Percentiles rank a stretch among this genome's conserved stretches.
Conservation (phyloP, 1,140 invertebrate species). For the Listronotus bonariensis region DNA sequence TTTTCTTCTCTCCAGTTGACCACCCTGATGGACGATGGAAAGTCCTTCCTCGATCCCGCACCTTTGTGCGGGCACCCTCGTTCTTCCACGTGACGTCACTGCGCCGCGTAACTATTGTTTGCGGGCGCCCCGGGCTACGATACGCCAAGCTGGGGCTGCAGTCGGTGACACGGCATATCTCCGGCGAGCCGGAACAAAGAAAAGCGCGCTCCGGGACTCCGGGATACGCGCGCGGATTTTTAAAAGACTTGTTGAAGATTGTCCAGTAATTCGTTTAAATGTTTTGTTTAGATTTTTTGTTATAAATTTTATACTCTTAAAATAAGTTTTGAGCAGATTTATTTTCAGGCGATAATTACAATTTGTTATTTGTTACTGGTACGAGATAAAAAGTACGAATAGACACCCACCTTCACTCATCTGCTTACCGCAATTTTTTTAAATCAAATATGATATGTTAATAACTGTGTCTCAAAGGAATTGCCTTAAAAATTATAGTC, state of each 20-base stretch:
- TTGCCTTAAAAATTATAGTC: too few species aligned
- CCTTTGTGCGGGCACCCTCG: slow-evolving; percentile 1
- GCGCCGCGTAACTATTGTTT: slow-evolving; percentile 7
- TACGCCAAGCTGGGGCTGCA: slow-evolving; percentile 7
- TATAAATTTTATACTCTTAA: background rate
- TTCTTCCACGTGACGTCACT: slow-evolving; percentile 22
- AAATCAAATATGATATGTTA: too few species aligned
- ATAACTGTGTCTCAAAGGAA: too few species aligned
- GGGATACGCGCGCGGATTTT: slow-evolving; percentile 2
- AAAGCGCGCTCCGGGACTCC: slow-evolving; percentile 3
- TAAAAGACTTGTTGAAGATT: background rate
- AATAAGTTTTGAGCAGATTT: too few species aligned
- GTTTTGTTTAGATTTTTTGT: too few species aligned
- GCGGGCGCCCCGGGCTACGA: background rate
- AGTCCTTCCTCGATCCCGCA: slow-evolving; percentile 3
- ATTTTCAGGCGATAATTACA: too few species aligned
- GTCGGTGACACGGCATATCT: slow-evolving; percentile 15
- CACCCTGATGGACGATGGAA: background rate
- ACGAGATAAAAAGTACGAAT: too few species aligned
- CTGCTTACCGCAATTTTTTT: too few species aligned
- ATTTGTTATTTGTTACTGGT: too few species aligned
- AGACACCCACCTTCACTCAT: too few species aligned
- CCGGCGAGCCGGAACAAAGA: background rate
- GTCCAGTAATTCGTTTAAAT: too few species aligned
- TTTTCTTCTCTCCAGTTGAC: background rate